Evolutionary conservation across 1,140 invertebrate genomes (phyloP), one percentile per base, ranked within the genome.

Genomic region (Neodiprion lecontei): DNA sequence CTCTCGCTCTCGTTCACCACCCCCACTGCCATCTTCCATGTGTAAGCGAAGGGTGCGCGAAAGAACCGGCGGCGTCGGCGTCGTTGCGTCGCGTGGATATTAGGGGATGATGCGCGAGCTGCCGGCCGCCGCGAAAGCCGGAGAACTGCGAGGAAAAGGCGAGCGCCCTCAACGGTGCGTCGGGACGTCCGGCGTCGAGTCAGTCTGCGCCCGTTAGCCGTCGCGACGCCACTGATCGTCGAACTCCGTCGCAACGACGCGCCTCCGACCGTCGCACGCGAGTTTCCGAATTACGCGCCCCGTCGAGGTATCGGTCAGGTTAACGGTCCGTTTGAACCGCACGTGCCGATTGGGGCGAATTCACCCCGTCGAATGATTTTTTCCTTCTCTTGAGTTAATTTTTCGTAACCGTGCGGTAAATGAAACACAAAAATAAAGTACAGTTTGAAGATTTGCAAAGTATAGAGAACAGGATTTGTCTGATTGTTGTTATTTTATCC

Each of bases 201-300:
- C 79, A 87, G 85, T 87, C 81, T 83, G 85, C 85, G 85, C 84
- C 82, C 79, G 82, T 75, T 81, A 80, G 80, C 81, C 81, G 80
- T 23, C 79, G 79, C 80, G 80, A 80, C 81, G 80, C 77, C 81
- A 77, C 78, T 81, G 70, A 17, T 49, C 48, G 74, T 67, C 53
- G 73, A 75, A 67, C 77, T 70, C 68, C 72, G 10, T 67, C 28
- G 72, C 11, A 61, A 61, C 50, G 23, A n/a, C 69, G 67, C 14
- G 74, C 73, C 76, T 77, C 70, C 76, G 76, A 61, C 74, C 68
- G 53, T 61, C 53, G 53, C 53, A 61, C 53, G 21, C 67, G 67
- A 14, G 21, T 17, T 14, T 21, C 12, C 67, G 23, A 23, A 17
- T 69, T 69, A 11, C 67, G 61, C 61, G 17, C 61, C 17, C 17